These are phyloP conservation scores for Metellina segmentata DNA, from an alignment of 2,888 invertebrate genomes.

Conservation along the genomic window DNA sequence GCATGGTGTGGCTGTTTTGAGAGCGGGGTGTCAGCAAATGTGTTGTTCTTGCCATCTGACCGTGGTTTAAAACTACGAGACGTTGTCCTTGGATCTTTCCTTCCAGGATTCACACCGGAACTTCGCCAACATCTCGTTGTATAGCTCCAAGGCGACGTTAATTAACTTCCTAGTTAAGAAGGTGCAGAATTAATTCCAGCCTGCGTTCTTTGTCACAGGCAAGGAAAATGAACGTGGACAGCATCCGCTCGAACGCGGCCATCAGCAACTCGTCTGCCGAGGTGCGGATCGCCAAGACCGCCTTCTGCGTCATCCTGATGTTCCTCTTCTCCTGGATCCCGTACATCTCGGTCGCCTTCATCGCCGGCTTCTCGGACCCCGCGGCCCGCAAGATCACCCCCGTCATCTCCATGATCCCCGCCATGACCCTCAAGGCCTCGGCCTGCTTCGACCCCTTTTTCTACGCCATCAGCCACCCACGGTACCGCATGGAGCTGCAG, in stretches of 20 bases:
- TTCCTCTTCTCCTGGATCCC: constrained; percentile 92
- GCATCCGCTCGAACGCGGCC: constrained; percentile 89
- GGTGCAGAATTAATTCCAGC: background rate
- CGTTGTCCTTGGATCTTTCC: no score
- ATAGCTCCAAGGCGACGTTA: no score
- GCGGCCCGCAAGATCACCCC: constrained; percentile 86
- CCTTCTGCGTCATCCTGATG: constrained; percentile 86
- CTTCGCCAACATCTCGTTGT: no score
- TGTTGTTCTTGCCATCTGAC: no score
- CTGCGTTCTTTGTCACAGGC: constrained; percentile 82
- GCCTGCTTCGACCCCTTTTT: constrained; percentile 82
- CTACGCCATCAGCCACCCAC: constrained; percentile 82
- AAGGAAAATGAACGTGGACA: constrained; percentile 96
- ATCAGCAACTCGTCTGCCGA: constrained; percentile 90
- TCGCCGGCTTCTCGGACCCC: constrained; percentile 85
- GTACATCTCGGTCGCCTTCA: constrained; percentile 88
- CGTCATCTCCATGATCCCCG: constrained; percentile 82
- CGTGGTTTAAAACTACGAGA: no score
- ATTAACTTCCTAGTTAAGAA: background rate
- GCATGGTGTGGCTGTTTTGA: no score
- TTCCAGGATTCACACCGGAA: no score
- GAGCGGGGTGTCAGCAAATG: no score
- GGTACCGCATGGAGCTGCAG: constrained; percentile 78
- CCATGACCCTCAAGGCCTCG: constrained; percentile 82
- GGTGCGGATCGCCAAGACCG: constrained; percentile 86